Conservation (phyloP, 2,113 vertebrate species). For the Bufo bufo region DNA sequence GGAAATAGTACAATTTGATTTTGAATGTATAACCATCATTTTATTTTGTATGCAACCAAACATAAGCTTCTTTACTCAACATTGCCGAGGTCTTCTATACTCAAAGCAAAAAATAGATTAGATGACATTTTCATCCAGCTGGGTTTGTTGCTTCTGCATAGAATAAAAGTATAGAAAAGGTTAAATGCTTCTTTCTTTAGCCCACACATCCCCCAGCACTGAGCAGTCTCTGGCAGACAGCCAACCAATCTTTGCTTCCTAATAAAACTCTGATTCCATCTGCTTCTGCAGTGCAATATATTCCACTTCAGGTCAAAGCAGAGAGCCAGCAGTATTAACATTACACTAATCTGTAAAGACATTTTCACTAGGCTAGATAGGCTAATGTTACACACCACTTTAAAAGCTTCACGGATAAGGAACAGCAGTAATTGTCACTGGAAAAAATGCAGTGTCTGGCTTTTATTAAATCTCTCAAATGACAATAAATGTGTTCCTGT, state of each 20-base stretch:
- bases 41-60: background rate
- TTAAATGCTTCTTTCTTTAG: slow-evolving; percentile 50
- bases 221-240: slow-evolving; percentile 66
- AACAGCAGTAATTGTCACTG: slow-evolving; percentile 70
- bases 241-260: slow-evolving; percentile 74
- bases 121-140: slow-evolving; percentile 9
- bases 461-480: slow-evolving; percentile 61
- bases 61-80: background rate
- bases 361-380: slow-evolving; percentile 79
- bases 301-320: slow-evolving; percentile 81
- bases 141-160: slow-evolving; percentile 12
- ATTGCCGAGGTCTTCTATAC: background rate
- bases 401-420: slow-evolving; percentile 73
- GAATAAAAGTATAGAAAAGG: slow-evolving; percentile 55
- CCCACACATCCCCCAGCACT: slow-evolving; percentile 60
- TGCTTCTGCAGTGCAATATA: slow-evolving; percentile 74
- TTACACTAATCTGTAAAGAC: slow-evolving; percentile 84
- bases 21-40: background rate
- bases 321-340: slow-evolving; percentile 78
- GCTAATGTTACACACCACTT: slow-evolving; percentile 78
- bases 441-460: slow-evolving; percentile 64
- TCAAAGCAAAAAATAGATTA: slow-evolving; percentile 50
- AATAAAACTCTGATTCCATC: slow-evolving; percentile 75
- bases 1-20: background rate
- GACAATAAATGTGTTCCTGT: slow-evolving; percentile 63